Evolutionary conservation across 2,797 vertebrate species (phyloP).

Genomic region (Forpus xanthops): DNA sequence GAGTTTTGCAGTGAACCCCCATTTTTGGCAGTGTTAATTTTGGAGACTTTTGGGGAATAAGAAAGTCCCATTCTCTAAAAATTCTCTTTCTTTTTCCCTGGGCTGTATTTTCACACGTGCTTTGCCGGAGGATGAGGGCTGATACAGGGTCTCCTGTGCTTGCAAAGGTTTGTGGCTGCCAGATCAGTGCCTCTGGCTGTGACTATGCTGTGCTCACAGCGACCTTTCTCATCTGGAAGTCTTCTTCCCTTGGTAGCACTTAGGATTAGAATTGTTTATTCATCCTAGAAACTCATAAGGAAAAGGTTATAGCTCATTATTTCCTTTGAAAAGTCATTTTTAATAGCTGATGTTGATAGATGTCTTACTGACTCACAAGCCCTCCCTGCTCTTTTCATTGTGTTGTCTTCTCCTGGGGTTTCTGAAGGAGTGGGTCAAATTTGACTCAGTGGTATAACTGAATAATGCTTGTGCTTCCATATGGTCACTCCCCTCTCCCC

Average conservation of each 20-base stretch:
- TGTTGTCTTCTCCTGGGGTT: background rate
- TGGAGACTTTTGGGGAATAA: background rate
- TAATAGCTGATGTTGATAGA: accelerated
- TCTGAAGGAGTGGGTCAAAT: background rate
- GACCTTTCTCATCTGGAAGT: background rate
- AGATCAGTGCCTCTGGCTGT: accelerated
- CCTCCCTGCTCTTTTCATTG: background rate
- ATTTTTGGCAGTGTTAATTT: background rate
- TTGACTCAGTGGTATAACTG: background rate
- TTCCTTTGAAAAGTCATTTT: conserved; percentile 5
- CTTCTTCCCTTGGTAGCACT: background rate
- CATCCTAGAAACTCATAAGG: background rate
- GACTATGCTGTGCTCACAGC: accelerated
- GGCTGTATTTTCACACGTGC: accelerated
- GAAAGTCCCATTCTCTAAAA: background rate
- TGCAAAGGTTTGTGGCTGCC: background rate
- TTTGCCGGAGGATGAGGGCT: background rate
- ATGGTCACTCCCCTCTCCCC: accelerated
- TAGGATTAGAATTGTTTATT: background rate
- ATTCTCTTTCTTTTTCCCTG: background rate
- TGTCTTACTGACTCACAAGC: background rate
- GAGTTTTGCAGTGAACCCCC: background rate
- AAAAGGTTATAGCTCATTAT: background rate
- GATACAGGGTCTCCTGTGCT: background rate
- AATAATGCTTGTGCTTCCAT: background rate